Conservation (phyloP, 2,113 vertebrate species). For the Leptobrachium leishanense region DNA sequence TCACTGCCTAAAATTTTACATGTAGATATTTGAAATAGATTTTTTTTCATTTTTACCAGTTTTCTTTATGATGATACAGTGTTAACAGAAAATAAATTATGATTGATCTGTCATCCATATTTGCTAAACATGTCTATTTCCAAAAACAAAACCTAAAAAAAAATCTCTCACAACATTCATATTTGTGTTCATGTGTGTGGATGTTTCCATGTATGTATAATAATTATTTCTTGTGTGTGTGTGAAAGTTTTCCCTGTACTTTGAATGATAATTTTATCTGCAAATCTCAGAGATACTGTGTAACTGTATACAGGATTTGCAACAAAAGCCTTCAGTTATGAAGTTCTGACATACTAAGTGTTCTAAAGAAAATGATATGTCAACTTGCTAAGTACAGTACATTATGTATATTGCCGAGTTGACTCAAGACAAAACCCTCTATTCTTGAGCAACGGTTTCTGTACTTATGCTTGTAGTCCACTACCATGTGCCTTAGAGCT, state of each 20-base stretch:
- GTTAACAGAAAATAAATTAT: constrained; percentile 86
- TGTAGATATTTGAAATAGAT: constrained; percentile 90
- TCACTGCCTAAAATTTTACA: constrained; percentile 97
- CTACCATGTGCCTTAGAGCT: constrained; percentile 35
- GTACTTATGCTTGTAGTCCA: constrained; percentile 14
- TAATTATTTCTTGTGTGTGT: constrained; percentile 54
- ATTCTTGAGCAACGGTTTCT: constrained; percentile 12
- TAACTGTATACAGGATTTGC: background rate
- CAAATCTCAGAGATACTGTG: background rate
- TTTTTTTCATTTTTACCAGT: constrained; percentile 82
- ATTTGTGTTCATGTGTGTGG: constrained; percentile 63
- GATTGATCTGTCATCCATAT: constrained; percentile 86
- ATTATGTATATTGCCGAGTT: background rate
- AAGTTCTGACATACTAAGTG: constrained; percentile 8
- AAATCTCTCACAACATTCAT: constrained; percentile 61
- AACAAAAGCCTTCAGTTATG: background rate
- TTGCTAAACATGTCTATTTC: constrained; percentile 85
- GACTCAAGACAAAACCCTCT: background rate
- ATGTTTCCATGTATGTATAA: constrained; percentile 60
- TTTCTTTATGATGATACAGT: constrained; percentile 84
- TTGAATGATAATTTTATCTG: background rate
- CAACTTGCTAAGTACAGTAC: constrained; percentile 5
- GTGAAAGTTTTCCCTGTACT: constrained; percentile 26
- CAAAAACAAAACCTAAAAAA: constrained; percentile 67
- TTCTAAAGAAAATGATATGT: background rate